Evolutionary conservation across 2,113 vertebrate species (phyloP), one percentile per base, ranked within the genome.

Genomic region (Sardina pilchardus): DNA sequence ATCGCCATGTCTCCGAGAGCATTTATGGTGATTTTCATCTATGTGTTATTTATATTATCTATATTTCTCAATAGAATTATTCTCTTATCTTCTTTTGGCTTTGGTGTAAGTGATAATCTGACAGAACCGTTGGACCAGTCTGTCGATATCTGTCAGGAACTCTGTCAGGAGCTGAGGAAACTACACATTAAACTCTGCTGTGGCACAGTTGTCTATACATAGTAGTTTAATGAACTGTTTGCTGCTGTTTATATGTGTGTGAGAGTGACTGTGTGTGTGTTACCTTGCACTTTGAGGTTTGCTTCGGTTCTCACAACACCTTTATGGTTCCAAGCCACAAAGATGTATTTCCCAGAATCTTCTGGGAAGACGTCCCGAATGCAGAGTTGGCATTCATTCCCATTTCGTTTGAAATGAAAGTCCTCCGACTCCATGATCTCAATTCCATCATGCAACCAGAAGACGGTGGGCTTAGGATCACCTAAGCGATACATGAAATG

Each of bases 281-380:
- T 78, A 78, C 71, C 71, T 78, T 78, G 71, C 34, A 78, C 71
- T 17, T 78, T 36, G 10, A 78, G 71, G 0, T 17, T 78, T 36
- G 71, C 26, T 16, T 78, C 71, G 19, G 71, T 34, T 34, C 71
- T 78, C 30, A 78, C 71, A 36, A 78, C 21, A 1, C 71, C 71
- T 36, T 78, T 78, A 34, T 78, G 71, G 71, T 78, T 78, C 71
- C 71, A 78, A 34, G 71, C 71, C 30, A 78, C 71, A 36, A 78
- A 78, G 30, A 78, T 78, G 71, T 78, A 78, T 34, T 78, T 78
- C 26, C 71, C 71, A 1, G 71, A 78, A 36, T 78, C 71, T 34
- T 78, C 71, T 17, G 71, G 71, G 71, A 78, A 78, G 71, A 78
- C 71, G 39, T 78, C 71, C 12, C 30, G 30, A 36, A 78, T 78